Evolutionary conservation across 2,113 vertebrate genomes (phyloP).

Genomic region (Myotis brandtii): DNA sequence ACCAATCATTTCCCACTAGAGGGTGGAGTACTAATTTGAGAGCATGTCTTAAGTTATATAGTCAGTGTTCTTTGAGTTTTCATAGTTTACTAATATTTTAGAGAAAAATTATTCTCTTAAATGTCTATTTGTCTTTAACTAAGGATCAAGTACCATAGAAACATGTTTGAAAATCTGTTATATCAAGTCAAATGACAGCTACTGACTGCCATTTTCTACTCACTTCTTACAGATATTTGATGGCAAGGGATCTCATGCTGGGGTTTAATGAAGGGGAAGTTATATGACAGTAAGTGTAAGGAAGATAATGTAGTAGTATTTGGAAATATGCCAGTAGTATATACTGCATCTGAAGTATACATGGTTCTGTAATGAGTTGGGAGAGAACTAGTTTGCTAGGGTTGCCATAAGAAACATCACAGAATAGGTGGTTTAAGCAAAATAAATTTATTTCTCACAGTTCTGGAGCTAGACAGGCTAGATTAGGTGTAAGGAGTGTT

Average conservation of each 20-base stretch:
- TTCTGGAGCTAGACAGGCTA: not conserved
- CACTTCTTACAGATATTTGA: not conserved
- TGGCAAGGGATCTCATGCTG: not conserved
- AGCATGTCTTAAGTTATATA: not conserved
- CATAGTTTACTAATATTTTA: not conserved
- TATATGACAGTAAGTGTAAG: not conserved
- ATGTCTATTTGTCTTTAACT: not conserved
- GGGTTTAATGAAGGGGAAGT: not conserved
- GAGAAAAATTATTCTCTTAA: not conserved
- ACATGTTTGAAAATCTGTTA: not conserved
- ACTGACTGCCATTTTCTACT: not conserved
- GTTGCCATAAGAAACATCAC: not conserved
- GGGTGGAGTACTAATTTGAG: not conserved
- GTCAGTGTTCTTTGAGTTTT: not conserved
- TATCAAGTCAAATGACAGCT: not conserved
- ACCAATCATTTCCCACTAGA: not conserved
- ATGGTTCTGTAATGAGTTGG: not conserved
- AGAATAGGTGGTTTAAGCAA: not conserved
- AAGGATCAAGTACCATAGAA: not conserved
- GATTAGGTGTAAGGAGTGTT: not conserved
- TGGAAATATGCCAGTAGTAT: not conserved
- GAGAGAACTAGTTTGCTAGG: not conserved
- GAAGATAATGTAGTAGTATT: not conserved
- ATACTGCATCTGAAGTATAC: not conserved
- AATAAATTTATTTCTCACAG: not conserved